Base-by-base conservation (phyloP, 2,888 invertebrate species). In the Drosophila lutescens region DNA sequence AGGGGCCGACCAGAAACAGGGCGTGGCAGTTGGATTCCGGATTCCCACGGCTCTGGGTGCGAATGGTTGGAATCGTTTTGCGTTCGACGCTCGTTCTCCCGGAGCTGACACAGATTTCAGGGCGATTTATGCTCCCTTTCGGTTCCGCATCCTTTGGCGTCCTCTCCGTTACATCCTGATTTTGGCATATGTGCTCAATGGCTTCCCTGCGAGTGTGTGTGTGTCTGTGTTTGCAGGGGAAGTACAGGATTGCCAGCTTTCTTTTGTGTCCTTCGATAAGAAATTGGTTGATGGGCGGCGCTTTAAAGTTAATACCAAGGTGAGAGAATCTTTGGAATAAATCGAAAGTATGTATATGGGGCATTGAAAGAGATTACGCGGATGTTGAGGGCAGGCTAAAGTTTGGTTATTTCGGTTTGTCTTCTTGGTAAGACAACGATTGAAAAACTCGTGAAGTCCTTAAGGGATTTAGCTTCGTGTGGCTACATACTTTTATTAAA, bases 21-120 rank as follows among this genome's bases (percentile, higher is more conserved):
- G 73, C 77, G 80, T 77, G 73, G 77, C 58, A 51, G 70, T 65
- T 44, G 53, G 53, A 59, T 34, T 51, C 51, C 30, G 58, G 51
- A 49, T 72, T 76, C 40, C 34, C 47, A 47, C 34, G 43, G 47
- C 51, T 36, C 70, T 38, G 49, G 43, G 41, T 63, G 62, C 50
- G 44, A 76, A 56, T 59, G 66, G 50, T 71, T 53, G 51, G 66
- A 70, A 77, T 68, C 68, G 70, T 61, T 76, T 58, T 58, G 67
- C 62, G 50, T 66, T 71, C 80, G 60, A 73, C 32, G 65, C 34
- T 66, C 65, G 58, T 41, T 6, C 30, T 44, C 38, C 46, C n/a
- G 38, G 23, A 38, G 53, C 67, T 80, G 80, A 80, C 78, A 79
- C 62, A 62, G 71, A 79, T 80, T 82, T 73, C 53, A 40, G 62